Evolutionary conservation across 1,140 invertebrate species (phyloP).

Genomic region (Arctopsyche grandis): DNA sequence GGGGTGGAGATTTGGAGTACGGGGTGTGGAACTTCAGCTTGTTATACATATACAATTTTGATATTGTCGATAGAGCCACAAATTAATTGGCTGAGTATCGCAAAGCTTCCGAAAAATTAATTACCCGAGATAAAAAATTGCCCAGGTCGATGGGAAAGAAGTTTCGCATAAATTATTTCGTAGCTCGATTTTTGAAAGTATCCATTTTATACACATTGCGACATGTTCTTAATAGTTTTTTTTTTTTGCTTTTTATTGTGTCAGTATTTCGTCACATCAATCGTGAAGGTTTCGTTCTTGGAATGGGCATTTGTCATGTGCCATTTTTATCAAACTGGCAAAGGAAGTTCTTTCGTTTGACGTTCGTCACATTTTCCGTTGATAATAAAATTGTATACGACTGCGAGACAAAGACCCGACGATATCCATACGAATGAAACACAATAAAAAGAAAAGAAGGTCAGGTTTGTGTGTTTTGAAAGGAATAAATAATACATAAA

Average conservation of each 20-base stretch:
- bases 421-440: neutral
- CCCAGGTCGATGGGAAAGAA: no score
- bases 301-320: constrained; percentile 31
- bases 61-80: no score
- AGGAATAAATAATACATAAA: neutral
- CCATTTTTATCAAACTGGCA: constrained; percentile 29
- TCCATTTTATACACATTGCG: neutral
- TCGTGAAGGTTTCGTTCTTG: neutral
- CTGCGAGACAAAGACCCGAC: neutral
- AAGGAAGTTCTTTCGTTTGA: constrained; percentile 8
- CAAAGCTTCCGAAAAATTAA: no score
- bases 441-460: neutral
- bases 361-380: neutral
- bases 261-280: neutral
- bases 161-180: no score
- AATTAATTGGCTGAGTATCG: no score
- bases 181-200: no score
- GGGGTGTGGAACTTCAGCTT: no score
- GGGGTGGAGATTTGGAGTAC: no score
- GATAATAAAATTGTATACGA: neutral
- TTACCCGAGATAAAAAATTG: no score
- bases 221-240: neutral
- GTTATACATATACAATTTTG: no score
- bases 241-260: neutral
- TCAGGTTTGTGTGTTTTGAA: neutral